These are phyloP conservation scores for Drosophila affinis DNA, from an alignment of 2,888 invertebrate genomes.

Conservation along the genomic window DNA sequence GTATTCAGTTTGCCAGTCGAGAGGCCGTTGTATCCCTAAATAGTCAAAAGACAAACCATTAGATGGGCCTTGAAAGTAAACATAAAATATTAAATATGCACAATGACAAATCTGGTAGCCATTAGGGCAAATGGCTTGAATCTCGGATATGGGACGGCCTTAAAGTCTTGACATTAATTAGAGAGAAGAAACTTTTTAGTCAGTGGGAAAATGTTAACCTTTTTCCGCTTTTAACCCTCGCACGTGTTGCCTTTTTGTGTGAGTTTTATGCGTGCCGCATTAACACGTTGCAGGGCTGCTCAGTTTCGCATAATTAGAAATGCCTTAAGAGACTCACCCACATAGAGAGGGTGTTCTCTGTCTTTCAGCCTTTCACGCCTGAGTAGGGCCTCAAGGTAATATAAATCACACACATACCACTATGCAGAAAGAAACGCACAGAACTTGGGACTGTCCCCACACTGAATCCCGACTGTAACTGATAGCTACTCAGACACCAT, in stretches of 20 bases:
- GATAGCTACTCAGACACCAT: slow-evolving; percentile 42
- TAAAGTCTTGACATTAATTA: slow-evolving; percentile 49
- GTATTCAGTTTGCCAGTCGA: not conserved
- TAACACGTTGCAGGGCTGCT: slow-evolving; percentile 38
- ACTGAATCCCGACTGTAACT: slow-evolving; percentile 25
- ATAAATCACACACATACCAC: slow-evolving; percentile 30
- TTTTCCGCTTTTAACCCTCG: slow-evolving; percentile 7
- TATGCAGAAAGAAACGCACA: slow-evolving; percentile 34
- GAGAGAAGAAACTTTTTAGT: slow-evolving; percentile 28
- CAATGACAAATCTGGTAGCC: slow-evolving; percentile 44
- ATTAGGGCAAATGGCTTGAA: slow-evolving; percentile 18
- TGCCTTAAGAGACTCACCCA: slow-evolving; percentile 24
- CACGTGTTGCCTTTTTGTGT: slow-evolving; percentile 24
- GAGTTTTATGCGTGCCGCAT: slow-evolving; percentile 19
- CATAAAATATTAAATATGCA: slow-evolving; percentile 42
- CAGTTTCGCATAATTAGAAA: slow-evolving; percentile 47
- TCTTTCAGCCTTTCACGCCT: slow-evolving; percentile 1
- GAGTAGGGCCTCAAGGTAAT: slow-evolving; percentile 31
- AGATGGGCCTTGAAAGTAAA: slow-evolving; percentile 15
- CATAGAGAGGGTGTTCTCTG: slow-evolving; percentile 12
- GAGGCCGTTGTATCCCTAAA: not conserved
- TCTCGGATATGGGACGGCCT: not conserved
- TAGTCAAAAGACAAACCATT: slow-evolving; percentile 9
- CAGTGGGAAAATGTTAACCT: slow-evolving; percentile 1
- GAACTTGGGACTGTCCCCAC: not conserved